Base-by-base conservation (phyloP, 2,888 invertebrate genomes). In the Acanthopleura granulata region DNA sequence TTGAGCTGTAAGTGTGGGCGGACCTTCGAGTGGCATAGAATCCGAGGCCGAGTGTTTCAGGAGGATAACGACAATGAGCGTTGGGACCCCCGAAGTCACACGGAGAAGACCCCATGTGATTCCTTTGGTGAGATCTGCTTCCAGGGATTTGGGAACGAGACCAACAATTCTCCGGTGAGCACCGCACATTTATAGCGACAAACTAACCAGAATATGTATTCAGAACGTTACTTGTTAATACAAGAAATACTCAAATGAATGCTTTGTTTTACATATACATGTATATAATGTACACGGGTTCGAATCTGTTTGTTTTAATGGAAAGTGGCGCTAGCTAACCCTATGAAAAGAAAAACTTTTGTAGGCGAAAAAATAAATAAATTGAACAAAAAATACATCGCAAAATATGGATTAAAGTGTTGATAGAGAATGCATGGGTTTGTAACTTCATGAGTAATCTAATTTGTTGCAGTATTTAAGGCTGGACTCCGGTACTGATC, bases 121-220 rank as follows among this genome's bases (percentile, higher is more conserved):
- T 85, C 85, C 0, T 89, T 85, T 81, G 89, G 89, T 61, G 82
- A 82, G 49, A 85, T 89, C 40, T 78, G 81, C 69, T 89, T 89
- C 78, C 76, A 82, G 50, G 89, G 89, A 3, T 89, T 88, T 79
- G 89, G 89, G 14, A 83, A 84, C 72, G 88, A 87, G 74, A 77
- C 82, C 16, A 74, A 76, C 0, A 83, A 82, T 71, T 85, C 87
- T 49, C 89, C 89, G 40, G 89, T 89, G 77, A 83, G 84, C 4
- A 6, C 9, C 18, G 30, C 1, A 3, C 69, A 66, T 18, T 29
- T 66, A 40, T 9, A 6, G 40, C 9, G 40, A 40, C 40, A 9
- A 6, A n/a, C n/a, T n/a, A n/a, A n/a, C n/a, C n/a, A 40, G 3
- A 40, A 40, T 40, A 40, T 3, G 4, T 9, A 40, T 3, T 40